Evolutionary conservation across 1,140 invertebrate species (phyloP).

Genomic region (Drosophila tsacasi): DNA sequence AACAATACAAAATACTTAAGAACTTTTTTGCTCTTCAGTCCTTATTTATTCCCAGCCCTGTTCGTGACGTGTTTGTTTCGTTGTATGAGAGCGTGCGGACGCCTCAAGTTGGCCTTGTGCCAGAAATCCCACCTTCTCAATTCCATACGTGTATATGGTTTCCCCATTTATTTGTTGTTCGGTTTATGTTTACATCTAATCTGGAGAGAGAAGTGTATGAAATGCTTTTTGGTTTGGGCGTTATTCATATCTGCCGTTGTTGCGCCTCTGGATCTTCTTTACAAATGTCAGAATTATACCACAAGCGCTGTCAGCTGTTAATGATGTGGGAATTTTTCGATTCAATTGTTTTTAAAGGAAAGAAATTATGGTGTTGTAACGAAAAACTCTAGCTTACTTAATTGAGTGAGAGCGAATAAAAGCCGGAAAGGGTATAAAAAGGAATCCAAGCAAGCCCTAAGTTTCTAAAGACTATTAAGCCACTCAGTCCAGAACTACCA

Average conservation of each 20-base stretch:
- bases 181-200: conserved; percentile 65
- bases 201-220: conserved; percentile 11
- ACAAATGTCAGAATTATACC: conserved; percentile 61
- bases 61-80: conserved; percentile 63
- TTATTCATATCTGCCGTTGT: conserved; percentile 73
- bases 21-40: conserved; percentile 60
- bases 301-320: conserved; percentile 76
- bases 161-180: conserved; percentile 53
- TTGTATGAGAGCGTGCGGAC: conserved; percentile 26
- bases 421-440: not conserved
- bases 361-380: not conserved
- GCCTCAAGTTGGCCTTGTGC: conserved; percentile 73
- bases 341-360: conserved; percentile 6
- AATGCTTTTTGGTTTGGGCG: conserved; percentile 62
- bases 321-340: conserved; percentile 67
- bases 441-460: not conserved
- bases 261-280: conserved; percentile 39
- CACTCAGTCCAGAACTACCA: conserved; percentile 4
- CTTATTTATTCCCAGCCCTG: conserved; percentile 28
- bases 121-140: conserved; percentile 64
- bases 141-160: conserved; percentile 54
- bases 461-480: conserved; percentile 15
- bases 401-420: not conserved
- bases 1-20: conserved; percentile 81
- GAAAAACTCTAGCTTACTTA: not conserved